These are phyloP conservation scores for Stenotaenia linearis DNA, from an alignment of 2,888 invertebrate genomes.

Conservation along the genomic window DNA sequence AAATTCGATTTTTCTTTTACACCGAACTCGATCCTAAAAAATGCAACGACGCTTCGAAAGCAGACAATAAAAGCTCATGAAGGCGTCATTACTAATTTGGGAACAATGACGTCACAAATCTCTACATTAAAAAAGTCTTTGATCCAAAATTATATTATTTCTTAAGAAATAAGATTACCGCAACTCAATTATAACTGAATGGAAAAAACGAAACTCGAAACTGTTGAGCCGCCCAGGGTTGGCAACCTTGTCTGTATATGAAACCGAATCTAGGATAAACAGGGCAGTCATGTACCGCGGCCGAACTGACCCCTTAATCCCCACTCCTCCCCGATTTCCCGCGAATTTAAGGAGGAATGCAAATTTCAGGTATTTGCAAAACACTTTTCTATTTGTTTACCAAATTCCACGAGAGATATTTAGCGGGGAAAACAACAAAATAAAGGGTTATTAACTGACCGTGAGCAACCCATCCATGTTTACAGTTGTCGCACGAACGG, in stretches of 20 bases:
- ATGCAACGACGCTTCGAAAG: too few species aligned
- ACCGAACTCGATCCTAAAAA: too few species aligned
- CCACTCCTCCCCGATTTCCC: background rate
- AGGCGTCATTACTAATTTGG: too few species aligned
- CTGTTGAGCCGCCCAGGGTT: conserved; percentile 2
- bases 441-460: conserved; percentile 54
- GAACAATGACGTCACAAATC: too few species aligned
- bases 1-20: too few species aligned
- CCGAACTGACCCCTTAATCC: background rate
- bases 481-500: conserved; percentile 63
- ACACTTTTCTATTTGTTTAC: background rate
- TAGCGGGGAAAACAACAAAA: background rate
- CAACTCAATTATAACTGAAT: conserved; percentile 4
- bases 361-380: background rate
- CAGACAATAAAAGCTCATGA: too few species aligned
- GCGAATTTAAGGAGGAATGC: background rate
- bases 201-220: conserved; percentile 7
- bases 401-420: background rate
- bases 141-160: too few species aligned
- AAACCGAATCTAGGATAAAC: background rate
- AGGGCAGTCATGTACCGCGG: conserved; percentile 11
- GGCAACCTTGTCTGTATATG: conserved; percentile 2
- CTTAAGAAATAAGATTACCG: too few species aligned
- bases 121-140: too few species aligned
- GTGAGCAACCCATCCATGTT: conserved; percentile 69